These are phyloP conservation scores for Marmota flaviventris DNA, from an alignment of 2,113 vertebrate genomes.

Conservation along the genomic window DNA sequence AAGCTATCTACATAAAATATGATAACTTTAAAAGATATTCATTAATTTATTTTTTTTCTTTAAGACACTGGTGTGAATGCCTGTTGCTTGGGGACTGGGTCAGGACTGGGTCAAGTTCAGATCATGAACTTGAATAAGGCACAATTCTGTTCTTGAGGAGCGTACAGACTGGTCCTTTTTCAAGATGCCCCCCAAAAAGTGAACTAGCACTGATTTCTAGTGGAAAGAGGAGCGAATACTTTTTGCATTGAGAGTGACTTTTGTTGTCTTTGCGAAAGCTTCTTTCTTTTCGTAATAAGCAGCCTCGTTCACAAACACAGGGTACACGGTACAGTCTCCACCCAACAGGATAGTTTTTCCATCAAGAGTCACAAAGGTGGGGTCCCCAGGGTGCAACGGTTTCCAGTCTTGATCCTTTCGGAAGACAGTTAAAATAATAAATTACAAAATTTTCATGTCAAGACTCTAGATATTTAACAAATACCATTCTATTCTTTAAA, in stretches of 20 bases:
- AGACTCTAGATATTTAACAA: constrained; percentile 7
- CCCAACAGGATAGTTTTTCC: constrained; percentile 92
- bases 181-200: background rate
- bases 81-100: background rate
- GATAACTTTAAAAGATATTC: constrained; percentile 34
- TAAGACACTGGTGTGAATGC: background rate
- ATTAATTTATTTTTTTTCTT: constrained; percentile 32
- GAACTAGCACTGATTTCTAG: constrained; percentile 41
- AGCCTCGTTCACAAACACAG: constrained; percentile 97
- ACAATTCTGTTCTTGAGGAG: background rate
- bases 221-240: constrained; percentile 83
- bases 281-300: constrained; percentile 99
- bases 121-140: constrained; percentile 19
- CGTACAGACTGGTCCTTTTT: background rate
- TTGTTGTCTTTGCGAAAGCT: constrained; percentile 94
- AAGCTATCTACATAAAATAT: background rate
- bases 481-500: background rate
- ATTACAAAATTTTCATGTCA: constrained; percentile 52
- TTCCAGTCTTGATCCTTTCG: constrained; percentile 97
- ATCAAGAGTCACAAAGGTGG: constrained; percentile 95
- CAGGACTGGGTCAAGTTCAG: background rate
- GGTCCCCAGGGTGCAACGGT: constrained; percentile 94
- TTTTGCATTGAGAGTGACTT: constrained; percentile 89
- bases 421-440: constrained; percentile 75
- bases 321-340: constrained; percentile 91